Evolutionary conservation across 1,140 invertebrate genomes (phyloP).

Genomic region (Drosophila ambigua): DNA sequence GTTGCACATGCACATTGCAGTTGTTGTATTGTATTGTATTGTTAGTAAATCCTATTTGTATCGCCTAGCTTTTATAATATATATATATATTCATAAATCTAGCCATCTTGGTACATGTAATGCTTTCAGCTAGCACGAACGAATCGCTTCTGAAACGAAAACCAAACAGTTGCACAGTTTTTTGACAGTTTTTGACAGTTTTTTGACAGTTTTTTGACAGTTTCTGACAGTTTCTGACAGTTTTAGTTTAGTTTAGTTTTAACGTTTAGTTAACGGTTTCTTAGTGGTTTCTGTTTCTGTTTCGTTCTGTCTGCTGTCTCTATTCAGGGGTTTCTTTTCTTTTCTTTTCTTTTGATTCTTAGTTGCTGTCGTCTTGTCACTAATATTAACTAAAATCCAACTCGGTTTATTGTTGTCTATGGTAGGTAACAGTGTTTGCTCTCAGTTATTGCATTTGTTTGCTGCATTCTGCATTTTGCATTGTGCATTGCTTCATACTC

Average conservation of each 20-base stretch:
- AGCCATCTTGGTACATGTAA: slow-evolving; percentile 18
- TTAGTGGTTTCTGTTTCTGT: too few species aligned
- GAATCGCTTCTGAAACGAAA: not conserved
- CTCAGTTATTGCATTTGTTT: slow-evolving; percentile 42
- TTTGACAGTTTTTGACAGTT: not conserved
- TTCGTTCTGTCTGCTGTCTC: too few species aligned
- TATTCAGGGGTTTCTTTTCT: not conserved
- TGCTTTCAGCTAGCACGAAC: slow-evolving; percentile 68
- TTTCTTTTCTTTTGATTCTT: slow-evolving; percentile 8
- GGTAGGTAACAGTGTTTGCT: slow-evolving; percentile 46
- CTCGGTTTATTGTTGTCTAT: slow-evolving; percentile 37
- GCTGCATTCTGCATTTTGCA: not conserved
- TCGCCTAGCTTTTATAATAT: slow-evolving; percentile 16
- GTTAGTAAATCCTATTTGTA: slow-evolving; percentile 65
- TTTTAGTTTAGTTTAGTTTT: too few species aligned
- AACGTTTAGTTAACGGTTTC: not conserved
- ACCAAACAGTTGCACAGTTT: slow-evolving; percentile 9
- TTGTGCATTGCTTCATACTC: slow-evolving; percentile 5
- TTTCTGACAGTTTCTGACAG: too few species aligned
- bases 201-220: not conserved
- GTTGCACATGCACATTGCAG: slow-evolving; percentile 41
- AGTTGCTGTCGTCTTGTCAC: not conserved
- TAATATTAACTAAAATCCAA: slow-evolving; percentile 34
- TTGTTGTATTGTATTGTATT: not conserved
- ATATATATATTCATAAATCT: not conserved